Conservation (phyloP, 2,888 invertebrate species). For the Caenorhabditis angaria region DNA sequence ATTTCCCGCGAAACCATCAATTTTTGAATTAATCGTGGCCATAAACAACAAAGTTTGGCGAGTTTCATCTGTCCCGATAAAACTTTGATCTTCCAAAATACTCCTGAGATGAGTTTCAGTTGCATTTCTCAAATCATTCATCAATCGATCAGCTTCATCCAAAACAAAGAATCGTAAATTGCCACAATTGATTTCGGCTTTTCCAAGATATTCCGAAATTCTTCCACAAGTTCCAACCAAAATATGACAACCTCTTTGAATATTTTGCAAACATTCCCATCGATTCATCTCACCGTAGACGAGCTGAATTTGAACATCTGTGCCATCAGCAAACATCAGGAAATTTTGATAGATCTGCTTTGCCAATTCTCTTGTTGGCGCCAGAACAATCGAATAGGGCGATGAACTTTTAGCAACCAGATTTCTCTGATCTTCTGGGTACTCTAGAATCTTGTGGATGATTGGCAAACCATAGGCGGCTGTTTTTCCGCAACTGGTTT, state of each 20-base stretch:
- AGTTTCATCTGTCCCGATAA: neutral
- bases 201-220: constrained; percentile 78
- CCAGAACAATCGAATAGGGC: constrained; percentile 79
- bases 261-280: constrained; percentile 1
- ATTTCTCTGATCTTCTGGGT: neutral
- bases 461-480: constrained; percentile 93
- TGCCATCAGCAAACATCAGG: constrained; percentile 8
- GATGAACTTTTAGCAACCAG: neutral
- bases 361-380: constrained; percentile 90
- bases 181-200: constrained; percentile 73
- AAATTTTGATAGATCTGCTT: constrained; percentile 80
- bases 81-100: constrained; percentile 9
- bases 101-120: constrained; percentile 28
- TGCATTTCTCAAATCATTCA: constrained; percentile 79
- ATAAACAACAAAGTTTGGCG: constrained; percentile 53
- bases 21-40: constrained; percentile 48
- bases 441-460: constrained; percentile 76
- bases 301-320: constrained; percentile 33
- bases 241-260: constrained; percentile 78
- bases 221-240: constrained; percentile 82
- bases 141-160: constrained; percentile 86
- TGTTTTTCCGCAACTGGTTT: constrained; percentile 97
- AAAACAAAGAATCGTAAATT: constrained; percentile 80
- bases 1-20: constrained; percentile 22
- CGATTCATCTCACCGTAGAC: constrained; percentile 49